Evolutionary conservation across 2,888 invertebrate species (phyloP).

Genomic region (Erebia ligea): DNA sequence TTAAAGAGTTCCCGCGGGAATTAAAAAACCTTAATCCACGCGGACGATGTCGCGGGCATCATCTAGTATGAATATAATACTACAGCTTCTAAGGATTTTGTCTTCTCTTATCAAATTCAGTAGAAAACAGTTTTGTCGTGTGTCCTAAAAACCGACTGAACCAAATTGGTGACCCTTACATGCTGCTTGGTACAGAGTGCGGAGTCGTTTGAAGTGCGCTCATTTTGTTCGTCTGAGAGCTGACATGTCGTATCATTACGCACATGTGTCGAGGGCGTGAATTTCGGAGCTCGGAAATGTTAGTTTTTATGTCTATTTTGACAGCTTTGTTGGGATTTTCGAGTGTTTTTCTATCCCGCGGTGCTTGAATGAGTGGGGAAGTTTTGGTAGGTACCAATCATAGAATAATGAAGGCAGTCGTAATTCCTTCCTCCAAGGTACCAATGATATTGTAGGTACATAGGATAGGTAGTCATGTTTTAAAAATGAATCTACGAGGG

Average conservation of each 20-base stretch:
- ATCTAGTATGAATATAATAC: too few relatives aligned
- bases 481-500: constrained; percentile 4
- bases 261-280: constrained; percentile 64
- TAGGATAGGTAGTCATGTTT: background rate
- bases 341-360: constrained; percentile 25
- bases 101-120: background rate
- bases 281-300: constrained; percentile 51
- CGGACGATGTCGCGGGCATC: too few relatives aligned
- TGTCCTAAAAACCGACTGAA: background rate
- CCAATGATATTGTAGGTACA: too few relatives aligned
- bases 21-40: too few relatives aligned
- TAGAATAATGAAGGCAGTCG: too few relatives aligned
- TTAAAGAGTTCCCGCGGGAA: too few relatives aligned
- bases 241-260: constrained; percentile 69
- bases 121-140: background rate
- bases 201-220: constrained; percentile 69
- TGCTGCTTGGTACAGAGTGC: constrained; percentile 31
- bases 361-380: constrained; percentile 7
- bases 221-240: constrained; percentile 67
- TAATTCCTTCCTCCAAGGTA: too few relatives aligned
- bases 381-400: background rate
- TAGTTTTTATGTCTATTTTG: constrained; percentile 35
- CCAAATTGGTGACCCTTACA: constrained; percentile 14
- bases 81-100: too few relatives aligned
- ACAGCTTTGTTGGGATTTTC: constrained; percentile 28